Evolutionary conservation across 2,797 vertebrate species (phyloP).

Genomic region (Cacajao melanocephalus): DNA sequence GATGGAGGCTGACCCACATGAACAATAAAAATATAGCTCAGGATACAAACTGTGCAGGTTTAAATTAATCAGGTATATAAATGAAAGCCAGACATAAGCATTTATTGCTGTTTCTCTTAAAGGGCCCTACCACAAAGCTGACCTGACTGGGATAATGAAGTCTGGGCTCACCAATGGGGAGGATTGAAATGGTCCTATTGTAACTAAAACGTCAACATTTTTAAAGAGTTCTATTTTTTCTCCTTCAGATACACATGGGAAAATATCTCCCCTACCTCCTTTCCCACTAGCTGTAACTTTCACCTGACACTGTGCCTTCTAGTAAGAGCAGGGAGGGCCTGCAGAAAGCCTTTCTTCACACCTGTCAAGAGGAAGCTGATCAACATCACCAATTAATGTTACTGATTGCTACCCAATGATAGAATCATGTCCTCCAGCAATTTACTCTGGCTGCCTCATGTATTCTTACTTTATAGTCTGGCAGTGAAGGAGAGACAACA

Average conservation of each 20-base stretch:
- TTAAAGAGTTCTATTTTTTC: background rate
- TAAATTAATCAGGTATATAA: background rate
- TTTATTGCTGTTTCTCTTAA: constrained; percentile 17
- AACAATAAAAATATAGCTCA: background rate
- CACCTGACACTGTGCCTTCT: background rate
- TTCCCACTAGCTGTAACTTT: background rate
- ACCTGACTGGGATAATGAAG: background rate
- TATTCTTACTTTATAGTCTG: background rate
- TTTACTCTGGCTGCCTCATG: background rate
- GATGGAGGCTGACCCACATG: background rate
- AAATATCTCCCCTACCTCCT: background rate
- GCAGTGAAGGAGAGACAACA: background rate
- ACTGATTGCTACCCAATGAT: background rate
- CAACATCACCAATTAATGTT: background rate
- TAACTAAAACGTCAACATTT: background rate
- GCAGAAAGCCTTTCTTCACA: background rate
- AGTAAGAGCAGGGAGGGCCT: background rate
- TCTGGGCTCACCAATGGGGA: background rate
- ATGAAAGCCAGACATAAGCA: constrained; percentile 3
- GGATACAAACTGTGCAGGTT: background rate
- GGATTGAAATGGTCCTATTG: background rate
- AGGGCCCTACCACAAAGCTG: background rate
- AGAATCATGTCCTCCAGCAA: background rate
- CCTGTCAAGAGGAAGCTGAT: background rate
- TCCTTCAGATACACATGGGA: background rate